phyloP scores from a whole-genome alignment of 2,113 vertebrate species.

The Dromiciops gliroides region DNA sequence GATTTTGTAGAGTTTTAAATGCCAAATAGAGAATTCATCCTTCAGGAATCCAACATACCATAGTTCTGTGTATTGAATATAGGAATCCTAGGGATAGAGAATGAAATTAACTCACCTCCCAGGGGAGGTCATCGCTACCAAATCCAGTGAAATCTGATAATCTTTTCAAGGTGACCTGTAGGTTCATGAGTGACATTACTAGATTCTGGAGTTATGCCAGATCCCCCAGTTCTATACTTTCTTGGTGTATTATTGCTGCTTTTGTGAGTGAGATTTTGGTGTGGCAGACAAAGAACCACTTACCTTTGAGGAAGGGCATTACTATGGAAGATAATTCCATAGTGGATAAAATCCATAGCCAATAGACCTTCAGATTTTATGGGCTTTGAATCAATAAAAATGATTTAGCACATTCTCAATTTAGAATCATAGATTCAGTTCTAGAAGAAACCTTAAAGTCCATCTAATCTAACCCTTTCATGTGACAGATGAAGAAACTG shows the following conservation, averaged over 20 bases:
- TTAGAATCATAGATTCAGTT: neutral
- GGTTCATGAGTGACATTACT: neutral
- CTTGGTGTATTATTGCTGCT: neutral
- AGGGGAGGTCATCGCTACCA: neutral
- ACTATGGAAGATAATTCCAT: neutral
- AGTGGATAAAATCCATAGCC: neutral
- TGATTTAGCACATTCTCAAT: neutral
- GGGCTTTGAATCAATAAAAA: neutral
- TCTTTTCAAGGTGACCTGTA: neutral
- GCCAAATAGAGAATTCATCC: neutral
- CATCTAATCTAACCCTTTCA: neutral
- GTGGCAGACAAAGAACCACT: neutral
- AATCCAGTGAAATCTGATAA: neutral
- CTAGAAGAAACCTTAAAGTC: neutral
- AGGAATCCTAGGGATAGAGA: neutral
- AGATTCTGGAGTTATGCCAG: neutral
- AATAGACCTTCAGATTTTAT: neutral
- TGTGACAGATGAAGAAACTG: neutral
- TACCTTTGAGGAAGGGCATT: neutral
- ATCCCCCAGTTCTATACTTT: neutral
- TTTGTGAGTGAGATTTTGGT: neutral
- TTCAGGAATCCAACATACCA: neutral
- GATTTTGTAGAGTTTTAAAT: neutral
- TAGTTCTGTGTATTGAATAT: neutral
- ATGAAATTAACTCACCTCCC: neutral